phyloP scores from a whole-genome alignment of 1,140 invertebrate species.

The Theocolax elegans region DNA sequence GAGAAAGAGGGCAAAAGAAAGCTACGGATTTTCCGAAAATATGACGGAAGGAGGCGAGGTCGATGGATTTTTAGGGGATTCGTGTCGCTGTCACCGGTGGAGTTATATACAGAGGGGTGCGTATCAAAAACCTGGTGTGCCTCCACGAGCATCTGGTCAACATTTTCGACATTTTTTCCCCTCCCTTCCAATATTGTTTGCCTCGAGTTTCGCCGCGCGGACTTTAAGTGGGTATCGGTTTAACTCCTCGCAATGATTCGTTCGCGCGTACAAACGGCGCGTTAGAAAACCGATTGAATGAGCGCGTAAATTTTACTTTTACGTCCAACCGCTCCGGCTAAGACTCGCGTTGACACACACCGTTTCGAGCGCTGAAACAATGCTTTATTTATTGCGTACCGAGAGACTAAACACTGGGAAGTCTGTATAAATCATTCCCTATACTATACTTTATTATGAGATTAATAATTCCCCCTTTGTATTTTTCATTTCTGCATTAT shows the following conservation, averaged over 20 bases:
- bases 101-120: background rate
- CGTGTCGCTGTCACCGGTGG: too few species aligned
- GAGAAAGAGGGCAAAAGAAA: background rate
- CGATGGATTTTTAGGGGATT: conserved; percentile 27
- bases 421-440: too few species aligned
- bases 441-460: too few species aligned
- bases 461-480: too few species aligned
- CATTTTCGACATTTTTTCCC: background rate
- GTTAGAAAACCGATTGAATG: background rate
- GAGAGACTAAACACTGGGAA: too few species aligned
- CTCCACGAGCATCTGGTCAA: conserved; percentile 10
- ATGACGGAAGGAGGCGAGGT: background rate
- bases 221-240: conserved; percentile 8
- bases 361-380: too few species aligned
- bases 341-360: too few species aligned
- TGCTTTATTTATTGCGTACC: too few species aligned
- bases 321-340: too few species aligned
- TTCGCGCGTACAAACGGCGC: background rate
- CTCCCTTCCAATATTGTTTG: background rate
- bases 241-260: background rate
- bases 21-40: conserved; percentile 13
- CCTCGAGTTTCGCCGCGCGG: background rate
- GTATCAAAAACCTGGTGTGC: background rate
- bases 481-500: too few species aligned
- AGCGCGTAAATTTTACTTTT: background rate